Base-by-base conservation (phyloP, 2,888 invertebrate genomes). In the Phyto melanocephala region DNA sequence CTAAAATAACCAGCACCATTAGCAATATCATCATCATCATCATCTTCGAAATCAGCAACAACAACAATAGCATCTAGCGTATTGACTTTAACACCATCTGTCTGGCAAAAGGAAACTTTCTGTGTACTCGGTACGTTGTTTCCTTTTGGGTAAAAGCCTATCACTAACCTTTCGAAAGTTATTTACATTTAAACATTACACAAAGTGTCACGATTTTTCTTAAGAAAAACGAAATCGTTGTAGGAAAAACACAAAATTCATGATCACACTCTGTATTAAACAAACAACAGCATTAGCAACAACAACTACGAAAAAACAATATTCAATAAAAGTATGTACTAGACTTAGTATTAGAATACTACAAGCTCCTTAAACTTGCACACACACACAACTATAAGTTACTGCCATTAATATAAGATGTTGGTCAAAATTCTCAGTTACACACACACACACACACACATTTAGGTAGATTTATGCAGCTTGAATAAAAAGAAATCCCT, bases 161-260 rank as follows among this genome's bases (percentile, higher is more conserved):
- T 82, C 82, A 71, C 82, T 79, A 79, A 82, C 82, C 82, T 82
- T 82, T 82, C 82, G 82, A 82, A 82, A 79, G 82, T 82, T 82
- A 82, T 82, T 82, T 82, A 82, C 82, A 82, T 82, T 82, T 82
- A 54, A 71, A 79, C 60, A 82, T 82, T 82, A 79, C 82, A 79
- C 79, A 79, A 76, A 79, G 79, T 82, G 82, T 82, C 82, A 82
- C 82, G 82, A 82, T 76, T 82, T 82, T 82, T 82, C 82, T 67
- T 67, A 71, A 79, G 82, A 82, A 82, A 79, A 75, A 79, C 67
- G 71, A 82, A 82, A 82, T 82, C 82, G 82, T 82, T 82, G 82
- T 62, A 79, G 70, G 82, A 82, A 82, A 82, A 82, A 82, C 82
- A 82, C 71, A 79, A 79, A 82, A 79, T 82, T 82, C 82, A 82